phyloP scores from a whole-genome alignment of 1,140 invertebrate genomes.

The Gerris buenoi region DNA sequence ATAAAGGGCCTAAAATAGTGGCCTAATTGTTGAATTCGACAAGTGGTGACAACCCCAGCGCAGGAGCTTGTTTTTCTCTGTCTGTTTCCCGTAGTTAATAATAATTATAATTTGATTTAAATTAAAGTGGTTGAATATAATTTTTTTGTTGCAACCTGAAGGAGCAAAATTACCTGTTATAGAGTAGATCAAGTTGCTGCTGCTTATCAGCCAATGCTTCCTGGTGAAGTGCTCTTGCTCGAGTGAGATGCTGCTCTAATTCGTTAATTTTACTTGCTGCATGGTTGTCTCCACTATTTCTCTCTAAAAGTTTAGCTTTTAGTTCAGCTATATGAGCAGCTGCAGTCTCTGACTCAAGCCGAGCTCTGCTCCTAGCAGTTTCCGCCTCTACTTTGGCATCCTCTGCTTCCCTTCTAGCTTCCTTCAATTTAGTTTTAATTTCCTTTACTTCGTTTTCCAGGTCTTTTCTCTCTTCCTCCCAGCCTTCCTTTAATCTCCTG shows the following conservation, averaged over 20 bases:
- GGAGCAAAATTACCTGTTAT: not conserved
- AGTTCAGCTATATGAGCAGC: not conserved
- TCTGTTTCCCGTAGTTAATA: no score
- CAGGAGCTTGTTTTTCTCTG: no score
- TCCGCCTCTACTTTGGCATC: slow-evolving; percentile 9
- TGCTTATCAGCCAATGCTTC: not conserved
- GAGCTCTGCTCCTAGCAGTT: not conserved
- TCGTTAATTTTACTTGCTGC: not conserved
- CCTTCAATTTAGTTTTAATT: slow-evolving; percentile 38
- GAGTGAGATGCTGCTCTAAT: not conserved
- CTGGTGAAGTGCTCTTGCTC: not conserved
- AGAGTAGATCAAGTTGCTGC: not conserved
- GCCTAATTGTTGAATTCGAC: no score
- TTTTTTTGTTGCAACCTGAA: no score
- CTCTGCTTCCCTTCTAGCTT: slow-evolving; percentile 39
- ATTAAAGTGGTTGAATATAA: no score
- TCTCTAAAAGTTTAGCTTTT: not conserved
- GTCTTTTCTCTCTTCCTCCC: slow-evolving; percentile 48
- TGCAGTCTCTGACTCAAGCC: not conserved
- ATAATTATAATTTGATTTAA: no score
- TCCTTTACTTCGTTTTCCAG: slow-evolving; percentile 33
- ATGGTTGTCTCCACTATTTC: not conserved
- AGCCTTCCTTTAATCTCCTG: slow-evolving; percentile 56
- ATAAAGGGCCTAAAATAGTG: no score
- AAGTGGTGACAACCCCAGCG: no score